Conservation (phyloP, 2,113 vertebrate species). For the Oryctolagus cuniculus region DNA sequence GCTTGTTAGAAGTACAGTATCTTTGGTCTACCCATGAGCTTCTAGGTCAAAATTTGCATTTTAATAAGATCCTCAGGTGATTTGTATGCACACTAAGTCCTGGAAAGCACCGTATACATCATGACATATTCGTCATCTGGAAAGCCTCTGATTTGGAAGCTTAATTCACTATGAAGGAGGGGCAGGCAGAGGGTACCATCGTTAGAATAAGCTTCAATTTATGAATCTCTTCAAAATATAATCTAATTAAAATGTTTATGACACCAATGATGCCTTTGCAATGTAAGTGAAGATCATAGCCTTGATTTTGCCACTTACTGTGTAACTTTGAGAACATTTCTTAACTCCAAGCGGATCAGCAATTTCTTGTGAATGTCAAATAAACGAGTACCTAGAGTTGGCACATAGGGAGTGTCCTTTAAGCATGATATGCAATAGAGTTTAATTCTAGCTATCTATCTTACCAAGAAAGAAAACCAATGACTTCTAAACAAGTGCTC, state of each 20-base stretch:
- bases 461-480: background rate
- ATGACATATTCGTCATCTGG: background rate
- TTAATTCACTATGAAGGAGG: background rate
- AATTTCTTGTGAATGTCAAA: background rate
- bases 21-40: background rate
- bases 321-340: background rate
- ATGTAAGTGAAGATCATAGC: background rate
- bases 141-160: background rate
- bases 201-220: background rate
- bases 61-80: conserved; percentile 33
- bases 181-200: background rate
- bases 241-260: conserved; percentile 26
- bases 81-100: conserved; percentile 27
- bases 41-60: conserved; percentile 60
- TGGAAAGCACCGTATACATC: background rate
- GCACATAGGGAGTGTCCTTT: background rate
- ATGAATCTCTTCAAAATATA: conserved; percentile 6
- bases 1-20: background rate
- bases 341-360: background rate
- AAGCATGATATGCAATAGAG: background rate
- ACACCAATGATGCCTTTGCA: background rate
- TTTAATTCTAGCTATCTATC: background rate
- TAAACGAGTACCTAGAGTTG: background rate
- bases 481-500: background rate
- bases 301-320: background rate